phyloP scores from a whole-genome alignment of 2,888 invertebrate species.

The Catocala sponsa region DNA sequence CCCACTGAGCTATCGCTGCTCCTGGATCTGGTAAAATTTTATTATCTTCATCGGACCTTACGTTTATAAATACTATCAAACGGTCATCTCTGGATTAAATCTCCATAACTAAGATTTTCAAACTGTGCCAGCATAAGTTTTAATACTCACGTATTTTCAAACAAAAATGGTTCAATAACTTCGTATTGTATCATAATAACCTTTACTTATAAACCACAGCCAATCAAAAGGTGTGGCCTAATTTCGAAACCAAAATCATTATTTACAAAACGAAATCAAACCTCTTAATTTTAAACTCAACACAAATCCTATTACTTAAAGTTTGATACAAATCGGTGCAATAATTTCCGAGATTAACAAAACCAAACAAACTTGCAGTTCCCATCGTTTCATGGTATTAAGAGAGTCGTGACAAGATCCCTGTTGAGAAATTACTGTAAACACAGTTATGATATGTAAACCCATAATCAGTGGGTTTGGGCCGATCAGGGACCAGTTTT shows the following conservation, averaged over 20 bases:
- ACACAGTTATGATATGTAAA: conserved; percentile 49
- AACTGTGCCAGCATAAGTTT: too few species aligned
- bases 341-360: conserved; percentile 50
- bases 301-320: conserved; percentile 19
- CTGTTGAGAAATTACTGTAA: conserved; percentile 53
- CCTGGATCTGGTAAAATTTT: too few species aligned
- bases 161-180: too few species aligned
- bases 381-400: conserved; percentile 53
- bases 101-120: too few species aligned
- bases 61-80: too few species aligned
- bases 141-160: too few species aligned
- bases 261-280: neutral
- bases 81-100: too few species aligned
- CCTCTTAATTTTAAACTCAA: neutral
- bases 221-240: too few species aligned
- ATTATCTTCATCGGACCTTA: too few species aligned
- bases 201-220: too few species aligned
- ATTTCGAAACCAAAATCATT: neutral
- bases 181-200: too few species aligned
- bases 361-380: conserved; percentile 42
- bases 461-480: conserved; percentile 53
- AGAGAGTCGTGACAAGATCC: conserved; percentile 55
- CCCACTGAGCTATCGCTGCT: too few species aligned
- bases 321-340: conserved; percentile 41
- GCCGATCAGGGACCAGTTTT: conserved; percentile 64